Percentiles rank a stretch among this genome's conserved stretches.
Evolutionary conservation across 1,140 invertebrate species (phyloP).

Genomic region (Theocolax elegans): DNA sequence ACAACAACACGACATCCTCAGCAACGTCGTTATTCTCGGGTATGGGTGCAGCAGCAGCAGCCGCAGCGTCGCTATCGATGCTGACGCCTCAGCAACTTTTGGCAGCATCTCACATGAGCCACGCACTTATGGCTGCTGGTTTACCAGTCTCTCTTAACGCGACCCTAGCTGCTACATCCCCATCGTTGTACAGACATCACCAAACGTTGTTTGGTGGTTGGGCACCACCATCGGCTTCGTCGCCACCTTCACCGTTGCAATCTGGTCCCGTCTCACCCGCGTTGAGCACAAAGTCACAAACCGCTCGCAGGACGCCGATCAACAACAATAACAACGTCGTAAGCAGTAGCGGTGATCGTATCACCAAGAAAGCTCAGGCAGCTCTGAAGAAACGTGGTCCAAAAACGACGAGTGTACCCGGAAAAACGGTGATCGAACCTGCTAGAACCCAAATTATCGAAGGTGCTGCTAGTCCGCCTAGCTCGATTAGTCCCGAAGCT

Average conservation of each 20-base stretch:
- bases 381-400: not conserved
- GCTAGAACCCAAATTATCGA: conserved; percentile 51
- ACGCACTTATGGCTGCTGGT: conserved; percentile 66
- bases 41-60: conserved; percentile 51
- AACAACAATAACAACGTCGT: conserved; percentile 66
- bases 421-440: conserved; percentile 54
- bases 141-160: conserved; percentile 54
- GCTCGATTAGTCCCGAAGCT: conserved; percentile 63
- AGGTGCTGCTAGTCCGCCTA: conserved; percentile 47
- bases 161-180: not conserved
- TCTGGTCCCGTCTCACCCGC: conserved; percentile 57
- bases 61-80: conserved; percentile 64
- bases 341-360: conserved; percentile 60
- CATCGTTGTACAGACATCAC: conserved; percentile 64
- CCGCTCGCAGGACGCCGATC: conserved; percentile 48
- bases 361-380: conserved; percentile 55
- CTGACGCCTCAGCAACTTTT: conserved; percentile 65
- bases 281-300: conserved; percentile 51
- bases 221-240: conserved; percentile 54
- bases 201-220: conserved; percentile 68
- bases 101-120: conserved; percentile 20
- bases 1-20: conserved; percentile 48
- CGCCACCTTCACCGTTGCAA: conserved; percentile 56
- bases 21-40: conserved; percentile 1
- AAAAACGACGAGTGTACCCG: conserved; percentile 55